phyloP scores from a whole-genome alignment of 2,113 vertebrate species.

The Cettia cetti region DNA sequence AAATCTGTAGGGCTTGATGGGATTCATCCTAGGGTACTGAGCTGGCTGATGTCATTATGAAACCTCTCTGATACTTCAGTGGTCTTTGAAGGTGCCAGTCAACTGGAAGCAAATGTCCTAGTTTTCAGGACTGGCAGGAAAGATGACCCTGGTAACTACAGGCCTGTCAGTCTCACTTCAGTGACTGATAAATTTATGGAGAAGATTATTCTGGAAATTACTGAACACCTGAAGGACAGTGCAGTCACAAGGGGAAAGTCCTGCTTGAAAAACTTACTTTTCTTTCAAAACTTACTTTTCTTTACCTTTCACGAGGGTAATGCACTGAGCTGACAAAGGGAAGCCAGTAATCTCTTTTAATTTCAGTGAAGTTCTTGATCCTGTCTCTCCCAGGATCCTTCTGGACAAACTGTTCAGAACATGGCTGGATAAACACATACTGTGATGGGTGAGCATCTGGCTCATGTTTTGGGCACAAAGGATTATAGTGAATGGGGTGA shows the following conservation, averaged over 20 bases:
- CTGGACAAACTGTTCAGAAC: neutral
- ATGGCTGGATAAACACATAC: rapidly evolving
- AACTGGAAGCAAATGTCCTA: neutral
- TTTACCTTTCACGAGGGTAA: neutral
- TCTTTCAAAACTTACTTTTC: neutral
- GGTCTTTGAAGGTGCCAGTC: neutral
- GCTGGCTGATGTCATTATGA: neutral
- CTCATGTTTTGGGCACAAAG: neutral
- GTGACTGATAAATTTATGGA: neutral
- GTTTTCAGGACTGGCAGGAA: neutral
- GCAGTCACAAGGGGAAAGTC: neutral
- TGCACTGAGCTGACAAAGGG: neutral
- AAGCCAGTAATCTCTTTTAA: neutral
- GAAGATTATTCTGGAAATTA: neutral
- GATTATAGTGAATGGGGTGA: neutral
- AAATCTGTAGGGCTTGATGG: neutral
- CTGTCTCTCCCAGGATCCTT: neutral
- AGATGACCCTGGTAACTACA: neutral
- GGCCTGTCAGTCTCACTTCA: neutral
- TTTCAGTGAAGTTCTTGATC: neutral
- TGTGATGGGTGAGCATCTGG: neutral
- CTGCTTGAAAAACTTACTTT: neutral
- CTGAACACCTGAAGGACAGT: neutral
- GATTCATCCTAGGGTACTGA: neutral
- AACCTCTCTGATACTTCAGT: neutral